Base-by-base conservation (phyloP, 2,888 invertebrate genomes). In the Brachynemurus nebulosus region DNA sequence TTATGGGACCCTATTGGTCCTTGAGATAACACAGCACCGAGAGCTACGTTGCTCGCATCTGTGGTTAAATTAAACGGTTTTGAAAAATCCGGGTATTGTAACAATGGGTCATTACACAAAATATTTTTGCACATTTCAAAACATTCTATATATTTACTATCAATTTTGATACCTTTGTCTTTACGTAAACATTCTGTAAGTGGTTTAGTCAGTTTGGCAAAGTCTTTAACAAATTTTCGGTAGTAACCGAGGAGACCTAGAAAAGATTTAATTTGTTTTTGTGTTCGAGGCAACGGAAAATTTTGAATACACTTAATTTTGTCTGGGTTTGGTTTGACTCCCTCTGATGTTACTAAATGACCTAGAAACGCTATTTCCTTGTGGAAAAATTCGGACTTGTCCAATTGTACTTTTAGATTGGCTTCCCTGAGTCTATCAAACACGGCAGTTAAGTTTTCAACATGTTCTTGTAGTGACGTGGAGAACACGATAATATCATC, bases 1-100 rank as follows among this genome's bases (percentile, higher is more conserved):
- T 55, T 45, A 44, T 62, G 56, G 36, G 54, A 49, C 20, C 50
- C 47, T 42, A 53, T 30, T 46, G 47, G 4, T 20, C 51, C 51
- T n/a, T n/a, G n/a, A n/a, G n/a, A n/a, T 12, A 53, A 38, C 6
- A 53, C 44, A 3, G 48, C 48, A 0, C 51, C 53, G 7, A 54
- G 19, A 1, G 52, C 51, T n/a, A 37, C 40, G 16, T 50, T 48
- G 1, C 53, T 54, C 2, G 57, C 56, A 37, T 58, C n/a, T n/a
- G n/a, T n/a, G n/a, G n/a, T n/a, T n/a, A n/a, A n/a, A n/a, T n/a
- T n/a, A n/a, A n/a, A n/a, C n/a, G n/a, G n/a, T n/a, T n/a, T n/a
- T n/a, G n/a, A n/a, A n/a, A n/a, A n/a, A n/a, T n/a, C n/a, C n/a
- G 53, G 52, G 34, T 49, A 52, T 48, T 50, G 49, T n/a, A 56